Conservation (phyloP, 92 coral and sea anemone genomes). For the Anthopleura xanthogrammica region DNA sequence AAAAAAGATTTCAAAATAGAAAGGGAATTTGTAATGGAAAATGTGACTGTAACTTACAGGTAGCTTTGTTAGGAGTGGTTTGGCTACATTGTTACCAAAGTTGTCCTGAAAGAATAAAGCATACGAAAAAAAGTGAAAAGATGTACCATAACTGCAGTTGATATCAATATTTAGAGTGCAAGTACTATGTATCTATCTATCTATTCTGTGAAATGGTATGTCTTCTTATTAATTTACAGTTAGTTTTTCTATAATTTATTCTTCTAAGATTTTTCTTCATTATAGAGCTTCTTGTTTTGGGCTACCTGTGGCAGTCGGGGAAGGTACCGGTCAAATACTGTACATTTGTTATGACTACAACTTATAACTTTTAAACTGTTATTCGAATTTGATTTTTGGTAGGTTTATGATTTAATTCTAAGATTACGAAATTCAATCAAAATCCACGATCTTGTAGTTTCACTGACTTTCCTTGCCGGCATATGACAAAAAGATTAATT, state of each 20-base stretch:
- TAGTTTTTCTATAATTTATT: neutral
- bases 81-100: constrained; percentile 89
- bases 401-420: too few species aligned
- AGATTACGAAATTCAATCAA: too few species aligned
- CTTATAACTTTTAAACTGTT: neutral
- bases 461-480: neutral
- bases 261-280: neutral
- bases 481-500: neutral
- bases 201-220: too few species aligned
- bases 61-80: constrained; percentile 87
- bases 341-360: neutral
- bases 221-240: too few species aligned
- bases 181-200: too few species aligned
- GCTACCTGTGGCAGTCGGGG: neutral
- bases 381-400: neutral
- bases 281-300: neutral
- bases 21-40: neutral
- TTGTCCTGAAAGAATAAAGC: constrained; percentile 56
- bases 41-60: constrained; percentile 58
- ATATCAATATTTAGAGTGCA: too few species aligned
- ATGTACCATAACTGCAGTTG: too few species aligned
- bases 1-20: neutral
- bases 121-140: neutral
- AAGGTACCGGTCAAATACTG: neutral
- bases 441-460: neutral